A percentile compares a stretch with the other conserved stretches of the same genome.
Conservation (phyloP, 2,888 invertebrate species). For the Melinaea marsaeus region DNA sequence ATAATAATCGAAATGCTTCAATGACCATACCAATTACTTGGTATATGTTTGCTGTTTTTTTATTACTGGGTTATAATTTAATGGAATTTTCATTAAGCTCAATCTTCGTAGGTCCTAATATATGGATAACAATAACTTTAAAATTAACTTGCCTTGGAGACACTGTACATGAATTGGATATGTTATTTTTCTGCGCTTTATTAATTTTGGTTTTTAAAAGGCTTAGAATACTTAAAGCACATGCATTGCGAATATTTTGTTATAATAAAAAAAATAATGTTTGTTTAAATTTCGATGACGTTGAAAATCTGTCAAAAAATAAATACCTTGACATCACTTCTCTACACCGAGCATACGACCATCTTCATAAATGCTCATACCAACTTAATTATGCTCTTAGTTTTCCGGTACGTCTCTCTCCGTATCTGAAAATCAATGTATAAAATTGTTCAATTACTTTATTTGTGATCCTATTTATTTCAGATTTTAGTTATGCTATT, state of each 20-base stretch:
- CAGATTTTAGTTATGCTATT: constrained; percentile 54
- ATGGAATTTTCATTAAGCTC: constrained; percentile 37
- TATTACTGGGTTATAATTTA: constrained; percentile 35
- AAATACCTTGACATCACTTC: constrained; percentile 45
- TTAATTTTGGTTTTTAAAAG: constrained; percentile 45
- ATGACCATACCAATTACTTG: constrained; percentile 34
- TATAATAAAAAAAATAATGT: constrained; percentile 15
- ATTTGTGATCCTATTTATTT: constrained; percentile 27
- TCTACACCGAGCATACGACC: constrained; percentile 40
- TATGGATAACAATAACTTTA: background rate
- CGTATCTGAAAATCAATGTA: background rate
- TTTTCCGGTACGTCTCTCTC: constrained; percentile 14
- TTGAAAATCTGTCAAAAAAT: constrained; percentile 49
- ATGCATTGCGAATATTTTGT: constrained; percentile 44
- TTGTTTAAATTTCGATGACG: constrained; percentile 26
- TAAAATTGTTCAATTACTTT: background rate
- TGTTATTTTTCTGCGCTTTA: constrained; percentile 46
- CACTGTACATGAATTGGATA: constrained; percentile 51
- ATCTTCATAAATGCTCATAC: constrained; percentile 18
- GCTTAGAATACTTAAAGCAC: constrained; percentile 51
- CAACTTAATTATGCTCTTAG: constrained; percentile 17
- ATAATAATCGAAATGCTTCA: constrained; percentile 42
- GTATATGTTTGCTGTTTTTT: constrained; percentile 34
- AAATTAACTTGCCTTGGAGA: constrained; percentile 37
- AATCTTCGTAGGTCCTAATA: background rate